These are phyloP conservation scores for Trachemys scripta DNA, from an alignment of 2,113 vertebrate genomes.

Conservation along the genomic window DNA sequence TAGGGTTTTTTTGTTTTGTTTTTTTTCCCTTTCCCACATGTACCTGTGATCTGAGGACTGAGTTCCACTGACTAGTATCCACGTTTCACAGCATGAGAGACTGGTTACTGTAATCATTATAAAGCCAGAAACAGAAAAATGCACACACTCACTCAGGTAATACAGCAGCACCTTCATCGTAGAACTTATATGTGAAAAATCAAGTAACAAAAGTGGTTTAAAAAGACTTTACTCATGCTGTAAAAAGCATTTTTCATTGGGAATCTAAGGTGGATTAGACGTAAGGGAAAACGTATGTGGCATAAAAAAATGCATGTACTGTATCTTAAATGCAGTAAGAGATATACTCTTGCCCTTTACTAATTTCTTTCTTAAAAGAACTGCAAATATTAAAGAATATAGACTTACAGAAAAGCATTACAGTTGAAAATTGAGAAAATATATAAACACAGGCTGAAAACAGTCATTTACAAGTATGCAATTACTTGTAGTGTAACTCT, in stretches of 20 bases:
- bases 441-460: neutral
- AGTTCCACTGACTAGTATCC: neutral
- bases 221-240: constrained; percentile 40
- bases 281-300: neutral
- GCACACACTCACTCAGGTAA: neutral
- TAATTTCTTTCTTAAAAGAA: neutral
- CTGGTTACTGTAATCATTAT: neutral
- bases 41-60: constrained; percentile 7
- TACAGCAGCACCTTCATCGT: constrained; percentile 11
- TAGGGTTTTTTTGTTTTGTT: neutral
- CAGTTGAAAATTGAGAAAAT: neutral
- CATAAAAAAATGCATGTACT: neutral
- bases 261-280: neutral
- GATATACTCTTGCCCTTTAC: neutral
- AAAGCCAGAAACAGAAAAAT: neutral
- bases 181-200: constrained; percentile 21
- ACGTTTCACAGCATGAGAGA: constrained; percentile 14
- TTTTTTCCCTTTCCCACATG: neutral
- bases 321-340: neutral
- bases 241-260: neutral
- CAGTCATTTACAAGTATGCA: neutral
- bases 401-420: neutral
- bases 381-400: neutral
- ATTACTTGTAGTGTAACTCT: neutral
- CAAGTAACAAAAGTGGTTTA: constrained; percentile 35